Percentiles rank a stretch among this genome's conserved stretches.
These are phyloP conservation scores for Passerina amoena DNA, from an alignment of 2,113 vertebrate genomes.

Conservation along the genomic window DNA sequence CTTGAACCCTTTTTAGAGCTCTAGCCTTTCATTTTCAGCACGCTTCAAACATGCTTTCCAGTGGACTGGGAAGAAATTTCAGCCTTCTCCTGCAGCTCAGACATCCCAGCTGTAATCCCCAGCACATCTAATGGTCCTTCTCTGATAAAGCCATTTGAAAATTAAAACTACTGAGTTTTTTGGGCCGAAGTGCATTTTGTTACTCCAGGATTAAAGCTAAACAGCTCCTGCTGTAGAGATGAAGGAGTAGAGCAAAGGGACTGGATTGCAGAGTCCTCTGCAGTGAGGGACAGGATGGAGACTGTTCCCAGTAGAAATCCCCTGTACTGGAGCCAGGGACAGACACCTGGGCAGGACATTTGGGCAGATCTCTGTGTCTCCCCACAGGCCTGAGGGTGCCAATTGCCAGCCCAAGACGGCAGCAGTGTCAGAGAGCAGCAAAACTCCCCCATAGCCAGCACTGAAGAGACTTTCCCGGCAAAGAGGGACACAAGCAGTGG, in stretches of 20 bases:
- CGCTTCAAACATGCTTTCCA: neutral
- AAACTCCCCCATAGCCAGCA: accelerated
- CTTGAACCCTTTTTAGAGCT: neutral
- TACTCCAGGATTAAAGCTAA: neutral
- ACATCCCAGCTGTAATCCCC: neutral
- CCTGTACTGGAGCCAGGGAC: neutral
- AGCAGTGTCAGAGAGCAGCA: neutral
- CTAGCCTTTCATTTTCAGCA: neutral
- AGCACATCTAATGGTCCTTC: neutral
- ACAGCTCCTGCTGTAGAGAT: accelerated
- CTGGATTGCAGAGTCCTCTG: neutral
- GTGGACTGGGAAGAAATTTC: neutral
- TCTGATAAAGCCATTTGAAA: neutral
- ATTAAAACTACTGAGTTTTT: neutral
- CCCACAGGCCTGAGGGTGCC: neutral
- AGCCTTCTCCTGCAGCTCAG: neutral
- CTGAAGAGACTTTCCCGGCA: neutral
- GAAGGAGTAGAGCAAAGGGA: neutral
- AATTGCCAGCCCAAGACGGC: neutral
- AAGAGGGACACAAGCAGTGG: neutral
- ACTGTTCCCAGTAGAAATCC: neutral
- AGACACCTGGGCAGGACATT: neutral
- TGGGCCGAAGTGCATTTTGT: neutral
- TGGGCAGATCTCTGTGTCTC: neutral
- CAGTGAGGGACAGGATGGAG: accelerated